Base-by-base conservation (phyloP, 2,113 vertebrate genomes). In the Forbesichthys agassizii region DNA sequence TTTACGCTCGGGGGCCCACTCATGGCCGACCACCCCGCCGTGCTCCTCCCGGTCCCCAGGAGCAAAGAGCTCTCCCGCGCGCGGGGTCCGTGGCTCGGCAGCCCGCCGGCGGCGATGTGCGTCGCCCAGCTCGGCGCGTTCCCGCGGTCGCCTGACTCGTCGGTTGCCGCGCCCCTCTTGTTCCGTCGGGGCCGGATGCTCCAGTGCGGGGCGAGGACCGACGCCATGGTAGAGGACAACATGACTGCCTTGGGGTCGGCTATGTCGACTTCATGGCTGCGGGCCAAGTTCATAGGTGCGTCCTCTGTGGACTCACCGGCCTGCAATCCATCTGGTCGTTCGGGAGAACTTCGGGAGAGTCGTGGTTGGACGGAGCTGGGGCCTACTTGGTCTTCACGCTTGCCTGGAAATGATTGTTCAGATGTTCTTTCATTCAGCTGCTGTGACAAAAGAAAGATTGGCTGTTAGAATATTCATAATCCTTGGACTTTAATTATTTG, bases 181-280 rank as follows among this genome's bases (percentile, higher is more conserved):
- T 60, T 73, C 58, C 83, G 83, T 33, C 87, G 77, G 14, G 77
- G 47, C 33, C 84, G 78, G 3, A 79, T 69, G 56, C 62, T 90
- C 90, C 89, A 91, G 55, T 88, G 85, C 13, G 92, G 87, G 20
- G 86, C 89, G 33, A 94, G 86, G 78, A 91, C 91, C 1, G 90
- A 86, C 5, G 88, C 87, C 77, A 94, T 55, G 9, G 89, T 75
- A 53, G 93, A 91, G 4, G 92, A 89, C 61, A 93, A 64, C 93
- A 93, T 94, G 20, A 59, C 55, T 42, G 48, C 27, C 11, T 48
- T 5, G 6, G 55, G 58, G 52, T 57, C 70, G 5, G 57, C 62
- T 3, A 14, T 33, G 60, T 78, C 63, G 14, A 56, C 68, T 67
- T 58, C 13, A 46, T 49, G 16, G 46, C 33, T 51, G 33, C 60